Percentiles rank a stretch among this genome's conserved stretches.
These are phyloP conservation scores for Limnephilus marmoratus DNA, from an alignment of 2,888 invertebrate genomes.

Conservation along the genomic window DNA sequence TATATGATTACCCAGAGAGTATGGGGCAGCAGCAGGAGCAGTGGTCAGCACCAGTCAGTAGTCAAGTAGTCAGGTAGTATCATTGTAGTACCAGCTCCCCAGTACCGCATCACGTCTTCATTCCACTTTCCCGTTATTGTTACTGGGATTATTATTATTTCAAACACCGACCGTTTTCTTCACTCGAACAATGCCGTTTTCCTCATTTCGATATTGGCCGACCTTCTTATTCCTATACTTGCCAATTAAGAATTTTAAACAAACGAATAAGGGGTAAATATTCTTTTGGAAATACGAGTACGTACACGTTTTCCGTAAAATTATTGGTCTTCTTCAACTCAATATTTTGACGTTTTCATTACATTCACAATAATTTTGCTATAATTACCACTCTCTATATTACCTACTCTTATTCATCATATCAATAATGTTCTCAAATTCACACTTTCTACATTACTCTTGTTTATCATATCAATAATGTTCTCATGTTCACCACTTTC, in stretches of 20 bases:
- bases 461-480: too few relatives aligned
- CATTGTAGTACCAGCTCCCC: neutral
- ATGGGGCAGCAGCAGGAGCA: too few relatives aligned
- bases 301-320: too few relatives aligned
- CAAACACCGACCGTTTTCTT: conserved; percentile 28
- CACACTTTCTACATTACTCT: too few relatives aligned
- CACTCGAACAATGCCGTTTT: neutral
- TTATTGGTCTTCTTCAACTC: neutral
- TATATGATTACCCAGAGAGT: neutral
- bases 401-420: too few relatives aligned
- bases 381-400: too few relatives aligned
- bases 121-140: conserved; percentile 50
- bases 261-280: neutral
- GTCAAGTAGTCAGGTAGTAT: neutral
- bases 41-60: too few relatives aligned
- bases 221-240: neutral
- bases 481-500: too few relatives aligned
- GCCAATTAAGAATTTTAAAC: neutral
- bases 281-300: too few relatives aligned
- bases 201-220: neutral
- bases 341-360: neutral
- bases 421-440: neutral
- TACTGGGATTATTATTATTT: conserved; percentile 34
- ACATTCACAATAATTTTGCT: neutral
- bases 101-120: conserved; percentile 11